Evolutionary conservation across 2,888 invertebrate species (phyloP), one percentile per base, ranked within the genome.

Genomic region (Dasysyrphus albostriatus): DNA sequence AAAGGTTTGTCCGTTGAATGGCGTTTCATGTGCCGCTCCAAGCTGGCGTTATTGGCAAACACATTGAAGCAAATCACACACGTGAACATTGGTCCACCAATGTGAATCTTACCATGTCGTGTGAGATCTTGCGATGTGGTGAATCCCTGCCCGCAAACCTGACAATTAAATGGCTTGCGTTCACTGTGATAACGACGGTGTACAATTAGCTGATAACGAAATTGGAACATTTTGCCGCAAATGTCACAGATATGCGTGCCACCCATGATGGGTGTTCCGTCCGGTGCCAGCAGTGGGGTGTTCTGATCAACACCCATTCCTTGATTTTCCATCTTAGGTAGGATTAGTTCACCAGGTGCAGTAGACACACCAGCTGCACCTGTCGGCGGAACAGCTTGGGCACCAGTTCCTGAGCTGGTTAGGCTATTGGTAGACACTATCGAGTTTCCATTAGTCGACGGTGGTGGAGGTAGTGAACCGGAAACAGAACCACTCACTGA

Each of bases 121-220:
- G 96, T 96, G 84, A 97, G 93, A 92, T 97, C 97, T 84, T 95
- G 95, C 10, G 96, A 96, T 91, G 96, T 96, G 75, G 95, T 95
- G 91, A 97, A 97, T 29, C 97, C 96, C 90, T 96, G 96, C 37
- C 97, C 97, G 91, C 97, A 97, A 49, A 97, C 96, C 94, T 95
- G 94, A 92, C 95, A 94, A 83, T 96, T 96, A 91, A 96, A 97
- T 56, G 97, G 97, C 91, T 97, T 97, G 89, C 96, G 94, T 93
- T 97, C 97, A 54, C 96, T 96, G 90, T 97, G 97, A 92, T 97
- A 97, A 89, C 97, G 95, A 90, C 96, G 94, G 93, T 97, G 97
- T 54, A 97, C 97, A 90, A 97, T 97, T 81, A 97, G 94, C 91
- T 97, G 97, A 93, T 97, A 97, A 79, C 97, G 95, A 92, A 96